Base-by-base conservation (phyloP, 2,888 invertebrate genomes). In the Heliothis peltigera region DNA sequence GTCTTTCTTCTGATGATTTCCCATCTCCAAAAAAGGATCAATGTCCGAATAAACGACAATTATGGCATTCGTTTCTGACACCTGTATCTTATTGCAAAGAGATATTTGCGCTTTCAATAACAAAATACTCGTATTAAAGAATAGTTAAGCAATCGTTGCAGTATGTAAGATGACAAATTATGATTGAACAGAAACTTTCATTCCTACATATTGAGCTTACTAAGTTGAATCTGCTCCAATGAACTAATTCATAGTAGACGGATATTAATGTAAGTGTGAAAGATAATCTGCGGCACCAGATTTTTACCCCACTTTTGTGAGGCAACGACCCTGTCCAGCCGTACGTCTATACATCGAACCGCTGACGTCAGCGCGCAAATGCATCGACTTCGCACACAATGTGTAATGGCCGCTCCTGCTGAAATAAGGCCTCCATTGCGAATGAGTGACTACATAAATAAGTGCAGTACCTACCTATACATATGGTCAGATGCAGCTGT, bases 341-440 rank as follows among this genome's bases (percentile, higher is more conserved):
- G 32, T 22, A 46, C 32, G n/a, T 12, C 39, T n/a, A 32, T 4
- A 17, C 3, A 51, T 48, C 51, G 65, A 57, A 65, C 60, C 25
- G 66, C 42, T 75, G 70, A 70, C 76, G 71, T 76, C 75, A 70
- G 18, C 15, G 39, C 59, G 51, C 70, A 70, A 70, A 79, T 76
- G 79, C 76, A 79, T 76, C 76, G 54, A 8, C 53, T 75, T 75
- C 65, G 46, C 70, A 75, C 77, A 57, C 72, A 60, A 56, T 60
- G 53, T 72, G 73, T 65, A 49, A 77, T 59, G 65, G 59, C 56
- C 59, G 28, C 66, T 54, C 56, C 66, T 49, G 53, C n/a, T 53
- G 19, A 28, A 57, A 47, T 57, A 75, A 70, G 52, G 53, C 56
- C 10, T 1, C 10, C 4, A 2, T n/a, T n/a, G n/a, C n/a, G n/a